Evolutionary conservation across 1,140 invertebrate genomes (phyloP), one percentile per base, ranked within the genome.

Genomic region (Eufriesea mexicana): DNA sequence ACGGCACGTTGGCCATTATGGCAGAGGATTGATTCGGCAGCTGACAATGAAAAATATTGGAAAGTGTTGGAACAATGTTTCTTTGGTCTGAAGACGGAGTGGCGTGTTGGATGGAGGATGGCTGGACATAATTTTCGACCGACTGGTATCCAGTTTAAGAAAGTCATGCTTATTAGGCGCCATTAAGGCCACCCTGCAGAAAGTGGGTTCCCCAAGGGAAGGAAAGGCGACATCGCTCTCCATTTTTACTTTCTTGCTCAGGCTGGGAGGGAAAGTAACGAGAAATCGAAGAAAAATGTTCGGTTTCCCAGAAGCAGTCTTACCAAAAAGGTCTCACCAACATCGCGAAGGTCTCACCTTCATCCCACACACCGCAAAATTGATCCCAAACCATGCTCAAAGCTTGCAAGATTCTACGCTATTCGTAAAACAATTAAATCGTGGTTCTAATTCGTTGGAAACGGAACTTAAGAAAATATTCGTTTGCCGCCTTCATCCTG

Each of bases 111-210:
- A 12, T 51, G 25, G 25, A 2, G 2, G 18, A 72, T 20, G 9
- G 25, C 9, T 12, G 74, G 20, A 35, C 45, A 64, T 64, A 64
- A 77, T 77, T 77, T 77, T 77, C 54, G 61, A 42, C 20, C 61
- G 28, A 14, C 74, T 42, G 47, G 25, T 49, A n/a, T 14, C 16
- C 18, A 23, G 47, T 45, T 73, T 76, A 78, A 78, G 76, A 78
- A 78, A 78, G 76, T 78, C 76, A 57, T 20, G 64, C 51, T 68
- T 78, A 78, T 78, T 78, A 78, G 10, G 2, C 51, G 51, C 49
- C 64, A 78, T 78, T 78, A 68, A 78, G 76, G 76, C 62, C 76
- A 68, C 76, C 76, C 76, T 57, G 8, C 76, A 64, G 76, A 78
- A 78, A 78, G 76, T 78, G 18, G 49, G 51, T 68, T 55, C 76